phyloP scores from a whole-genome alignment of 2,797 vertebrate species.

The Ptychadena robeensis region DNA sequence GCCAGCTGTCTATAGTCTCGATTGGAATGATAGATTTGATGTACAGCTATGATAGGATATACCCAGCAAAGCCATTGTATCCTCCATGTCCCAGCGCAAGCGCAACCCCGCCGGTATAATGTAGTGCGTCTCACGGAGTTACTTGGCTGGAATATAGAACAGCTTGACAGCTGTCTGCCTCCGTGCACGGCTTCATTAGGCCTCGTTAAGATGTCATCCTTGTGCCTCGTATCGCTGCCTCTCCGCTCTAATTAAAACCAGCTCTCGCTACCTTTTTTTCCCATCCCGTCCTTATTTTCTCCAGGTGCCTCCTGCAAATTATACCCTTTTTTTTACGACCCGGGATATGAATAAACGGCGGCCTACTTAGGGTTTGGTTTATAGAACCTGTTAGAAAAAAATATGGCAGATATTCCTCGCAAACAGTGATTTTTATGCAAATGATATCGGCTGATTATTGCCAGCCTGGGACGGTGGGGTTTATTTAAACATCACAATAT shows the following conservation, averaged over 20 bases:
- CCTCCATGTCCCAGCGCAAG: background rate
- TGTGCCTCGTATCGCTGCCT: constrained; percentile 73
- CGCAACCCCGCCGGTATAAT: constrained; percentile 39
- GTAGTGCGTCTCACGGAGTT: constrained; percentile 66
- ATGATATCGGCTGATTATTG: constrained; percentile 24
- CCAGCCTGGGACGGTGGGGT: constrained; percentile 9
- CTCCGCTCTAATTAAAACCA: constrained; percentile 78
- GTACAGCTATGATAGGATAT: background rate
- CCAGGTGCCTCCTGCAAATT: constrained; percentile 68
- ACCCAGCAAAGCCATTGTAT: background rate
- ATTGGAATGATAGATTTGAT: background rate
- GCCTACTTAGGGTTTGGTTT: constrained; percentile 62
- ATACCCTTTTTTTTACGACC: constrained; percentile 65
- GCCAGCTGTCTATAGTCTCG: background rate
- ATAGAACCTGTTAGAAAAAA: constrained; percentile 44
- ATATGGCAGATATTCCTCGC: constrained; percentile 13
- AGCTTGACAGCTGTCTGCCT: constrained; percentile 80
- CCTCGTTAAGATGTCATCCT: constrained; percentile 83
- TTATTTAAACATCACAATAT: constrained; percentile 24
- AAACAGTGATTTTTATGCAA: constrained; percentile 36
- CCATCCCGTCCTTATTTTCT: constrained; percentile 73
- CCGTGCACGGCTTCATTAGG: constrained; percentile 84
- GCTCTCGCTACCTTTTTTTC: constrained; percentile 68
- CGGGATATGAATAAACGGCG: constrained; percentile 55
- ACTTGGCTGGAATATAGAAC: constrained; percentile 74